Percentiles rank a stretch among this genome's conserved stretches.
phyloP scores from a whole-genome alignment of 2,888 invertebrate genomes.

The Drosophila seclusa region DNA sequence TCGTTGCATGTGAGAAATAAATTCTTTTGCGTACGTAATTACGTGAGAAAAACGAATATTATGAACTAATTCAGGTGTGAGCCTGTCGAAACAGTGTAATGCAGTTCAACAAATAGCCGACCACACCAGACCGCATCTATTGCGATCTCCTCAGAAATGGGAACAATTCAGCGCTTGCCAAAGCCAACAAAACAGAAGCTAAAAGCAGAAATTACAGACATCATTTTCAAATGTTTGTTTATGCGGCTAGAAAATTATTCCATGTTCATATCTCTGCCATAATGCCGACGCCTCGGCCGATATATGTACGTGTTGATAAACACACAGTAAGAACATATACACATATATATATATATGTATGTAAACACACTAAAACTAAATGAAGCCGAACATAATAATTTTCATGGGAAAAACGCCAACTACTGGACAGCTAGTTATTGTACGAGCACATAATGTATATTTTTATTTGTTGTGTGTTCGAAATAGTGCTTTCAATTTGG shows the following conservation, averaged over 20 bases:
- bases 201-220: constrained; percentile 44
- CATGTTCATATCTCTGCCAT: constrained; percentile 57
- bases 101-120: constrained; percentile 48
- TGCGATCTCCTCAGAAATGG: constrained; percentile 31
- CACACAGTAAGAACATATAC: constrained; percentile 6
- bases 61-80: constrained; percentile 31
- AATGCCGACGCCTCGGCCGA: constrained; percentile 23
- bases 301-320: constrained; percentile 50
- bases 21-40: constrained; percentile 17
- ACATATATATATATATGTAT: not conserved
- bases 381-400: constrained; percentile 16
- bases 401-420: constrained; percentile 52
- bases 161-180: constrained; percentile 42
- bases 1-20: constrained; percentile 33
- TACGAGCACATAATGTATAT: constrained; percentile 9
- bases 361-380: constrained; percentile 31
- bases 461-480: constrained; percentile 23
- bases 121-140: constrained; percentile 39
- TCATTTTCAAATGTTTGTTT: constrained; percentile 72
- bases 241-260: constrained; percentile 67
- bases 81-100: constrained; percentile 18
- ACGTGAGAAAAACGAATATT: constrained; percentile 59
- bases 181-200: constrained; percentile 51
- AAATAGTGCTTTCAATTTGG: constrained; percentile 65
- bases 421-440: constrained; percentile 21